phyloP scores from a whole-genome alignment of 2,113 vertebrate species.

The Suricata suricatta region DNA sequence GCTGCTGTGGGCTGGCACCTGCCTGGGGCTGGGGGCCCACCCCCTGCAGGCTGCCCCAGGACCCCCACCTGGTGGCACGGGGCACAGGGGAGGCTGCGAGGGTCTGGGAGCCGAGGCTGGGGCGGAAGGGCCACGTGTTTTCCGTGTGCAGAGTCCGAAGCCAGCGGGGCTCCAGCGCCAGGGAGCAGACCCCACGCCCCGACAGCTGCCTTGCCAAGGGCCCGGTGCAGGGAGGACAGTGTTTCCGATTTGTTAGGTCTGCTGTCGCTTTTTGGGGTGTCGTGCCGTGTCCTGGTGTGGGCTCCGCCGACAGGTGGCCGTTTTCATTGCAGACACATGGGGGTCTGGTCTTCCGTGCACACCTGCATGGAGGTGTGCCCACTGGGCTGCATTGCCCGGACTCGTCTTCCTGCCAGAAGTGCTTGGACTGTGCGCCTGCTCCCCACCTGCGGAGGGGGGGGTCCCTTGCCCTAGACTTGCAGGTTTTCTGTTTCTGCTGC shows the following conservation, averaged over 20 bases:
- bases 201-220: too few relatives aligned
- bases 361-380: background rate
- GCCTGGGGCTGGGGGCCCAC: background rate
- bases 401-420: background rate
- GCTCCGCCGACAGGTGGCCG: too few relatives aligned
- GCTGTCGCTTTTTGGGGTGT: background rate
- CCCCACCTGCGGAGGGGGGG: background rate
- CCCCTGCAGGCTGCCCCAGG: background rate
- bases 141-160: background rate
- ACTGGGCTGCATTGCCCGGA: too few relatives aligned
- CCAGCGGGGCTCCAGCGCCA: too few relatives aligned
- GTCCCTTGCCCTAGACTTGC: background rate
- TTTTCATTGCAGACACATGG: accelerated
- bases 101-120: background rate
- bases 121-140: accelerated
- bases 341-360: background rate
- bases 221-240: accelerated
- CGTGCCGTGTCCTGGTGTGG: background rate
- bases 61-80: background rate
- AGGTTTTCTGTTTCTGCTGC: too few relatives aligned
- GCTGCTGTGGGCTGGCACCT: accelerated
- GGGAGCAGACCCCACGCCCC: accelerated
- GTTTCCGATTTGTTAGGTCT: background rate
- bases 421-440: background rate
- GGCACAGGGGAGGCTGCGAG: background rate